Conservation (phyloP, 2,113 vertebrate species). For the Chaenocephalus aceratus region DNA sequence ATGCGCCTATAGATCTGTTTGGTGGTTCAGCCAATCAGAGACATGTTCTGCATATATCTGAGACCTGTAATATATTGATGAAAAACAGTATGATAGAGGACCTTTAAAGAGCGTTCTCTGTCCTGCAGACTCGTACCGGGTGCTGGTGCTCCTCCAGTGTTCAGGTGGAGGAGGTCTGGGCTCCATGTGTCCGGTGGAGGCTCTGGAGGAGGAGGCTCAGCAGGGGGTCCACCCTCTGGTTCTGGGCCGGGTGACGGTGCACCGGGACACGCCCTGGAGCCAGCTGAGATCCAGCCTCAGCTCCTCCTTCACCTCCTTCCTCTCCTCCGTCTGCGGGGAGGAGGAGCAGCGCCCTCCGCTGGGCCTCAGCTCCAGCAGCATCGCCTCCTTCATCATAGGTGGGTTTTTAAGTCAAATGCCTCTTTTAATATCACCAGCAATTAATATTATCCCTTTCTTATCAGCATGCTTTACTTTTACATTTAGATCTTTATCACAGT, state of each 20-base stretch:
- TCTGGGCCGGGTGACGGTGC: slow-evolving; percentile 62
- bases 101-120: background rate
- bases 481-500: no score
- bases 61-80: no score
- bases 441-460: no score
- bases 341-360: slow-evolving; percentile 53
- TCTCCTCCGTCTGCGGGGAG: slow-evolving; percentile 64
- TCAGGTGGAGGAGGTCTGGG: slow-evolving; percentile 9
- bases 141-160: slow-evolving; percentile 67
- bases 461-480: no score
- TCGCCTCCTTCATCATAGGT: slow-evolving; percentile 72
- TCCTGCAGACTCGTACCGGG: slow-evolving; percentile 69
- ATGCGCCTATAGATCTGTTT: no score
- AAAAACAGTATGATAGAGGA: no score
- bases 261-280: slow-evolving; percentile 61
- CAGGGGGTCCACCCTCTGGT: background rate
- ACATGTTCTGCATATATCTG: no score
- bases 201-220: slow-evolving; percentile 41
- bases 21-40: no score
- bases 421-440: background rate
- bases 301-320: slow-evolving; percentile 62
- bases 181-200: slow-evolving; percentile 56
- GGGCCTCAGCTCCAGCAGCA: slow-evolving; percentile 64
- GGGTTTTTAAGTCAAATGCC: background rate
- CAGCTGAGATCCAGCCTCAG: slow-evolving; percentile 61